These are phyloP conservation scores for Hylaeus anthracinus DNA, from an alignment of 1,140 invertebrate genomes.

Conservation along the genomic window DNA sequence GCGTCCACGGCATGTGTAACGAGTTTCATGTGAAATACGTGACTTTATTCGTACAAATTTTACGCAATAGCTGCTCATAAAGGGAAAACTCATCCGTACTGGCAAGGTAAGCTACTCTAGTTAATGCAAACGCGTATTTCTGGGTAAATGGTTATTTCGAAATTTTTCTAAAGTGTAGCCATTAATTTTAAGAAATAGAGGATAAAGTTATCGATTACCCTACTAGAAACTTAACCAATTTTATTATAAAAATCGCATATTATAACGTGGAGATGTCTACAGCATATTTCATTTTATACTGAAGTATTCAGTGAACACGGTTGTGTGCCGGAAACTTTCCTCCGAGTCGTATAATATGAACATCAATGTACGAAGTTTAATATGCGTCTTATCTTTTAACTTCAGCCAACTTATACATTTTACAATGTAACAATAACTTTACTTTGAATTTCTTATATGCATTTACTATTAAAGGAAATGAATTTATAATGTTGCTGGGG, in stretches of 20 bases:
- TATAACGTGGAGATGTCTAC: not conserved
- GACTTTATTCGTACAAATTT: not conserved
- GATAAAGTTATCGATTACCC: slow-evolving; percentile 41
- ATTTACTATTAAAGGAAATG: not conserved
- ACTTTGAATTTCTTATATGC: not conserved
- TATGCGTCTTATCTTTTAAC: not conserved
- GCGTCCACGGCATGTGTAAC: slow-evolving; percentile 33
- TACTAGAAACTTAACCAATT: not conserved
- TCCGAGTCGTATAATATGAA: not conserved
- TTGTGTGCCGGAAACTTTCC: not conserved
- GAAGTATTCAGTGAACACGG: not conserved
- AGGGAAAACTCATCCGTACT: not conserved
- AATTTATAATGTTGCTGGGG: not conserved
- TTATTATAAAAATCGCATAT: not conserved
- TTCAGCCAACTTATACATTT: not conserved
- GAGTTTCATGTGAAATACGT: slow-evolving; percentile 13
- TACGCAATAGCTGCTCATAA: not conserved
- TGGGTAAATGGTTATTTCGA: not conserved
- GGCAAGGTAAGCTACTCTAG: not conserved
- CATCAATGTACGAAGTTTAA: not conserved
- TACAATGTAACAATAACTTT: not conserved
- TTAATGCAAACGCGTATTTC: not conserved
- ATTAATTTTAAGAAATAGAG: slow-evolving; percentile 25
- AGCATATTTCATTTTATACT: not conserved
- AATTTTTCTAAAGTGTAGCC: slow-evolving; percentile 19